Base-by-base conservation (phyloP, 2,797 vertebrate species). In the Lepidocolaptes lacrymiger region DNA sequence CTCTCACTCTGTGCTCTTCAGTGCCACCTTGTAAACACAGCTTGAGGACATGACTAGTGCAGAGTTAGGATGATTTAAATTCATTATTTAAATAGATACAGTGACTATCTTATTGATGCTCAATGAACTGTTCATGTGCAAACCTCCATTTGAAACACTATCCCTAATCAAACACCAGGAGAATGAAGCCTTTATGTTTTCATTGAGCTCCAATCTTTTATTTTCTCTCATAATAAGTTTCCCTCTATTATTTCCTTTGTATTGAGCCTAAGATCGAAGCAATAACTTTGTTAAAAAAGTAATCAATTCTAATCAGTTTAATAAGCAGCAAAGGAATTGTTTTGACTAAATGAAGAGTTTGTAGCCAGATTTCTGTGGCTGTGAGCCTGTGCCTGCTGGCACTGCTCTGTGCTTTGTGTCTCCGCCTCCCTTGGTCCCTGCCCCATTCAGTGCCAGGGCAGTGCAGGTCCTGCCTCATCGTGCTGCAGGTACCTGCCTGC, bases 361-460 rank as follows among this genome's bases (percentile, higher is more conserved):
- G 78, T 51, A 87, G 76, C 66, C 17, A n/a, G 27, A 16, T 58
- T 15, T 91, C 55, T 52, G 69, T 83, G 80, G 52, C 67, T 74
- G 0, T 39, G 24, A 55, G 43, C 3, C 54, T 62, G 48, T 21
- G 46, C 22, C 24, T 85, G 37, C 74, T 91, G 83, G 34, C 37
- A 17, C 27, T 63, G 75, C 66, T 85, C 68, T 8, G 18, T 24
- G 56, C 61, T 74, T 48, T 0, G 0, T 30, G 43, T 61, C 68
- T 56, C 87, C 20, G 34, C 21, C 49, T 83, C 49, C 58, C 59
- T 44, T 14, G 28, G 27, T 66, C 26, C 41, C 64, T 64, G 39
- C 23, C 18, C 49, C 4, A 0, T 8, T 56, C 27, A 3, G 14
- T 72, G 56, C 56, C 39, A 0, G 2, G 54, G 64, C 46, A 52